Evolutionary conservation across 2,113 vertebrate species (phyloP).

Genomic region (Plecotus auritus): DNA sequence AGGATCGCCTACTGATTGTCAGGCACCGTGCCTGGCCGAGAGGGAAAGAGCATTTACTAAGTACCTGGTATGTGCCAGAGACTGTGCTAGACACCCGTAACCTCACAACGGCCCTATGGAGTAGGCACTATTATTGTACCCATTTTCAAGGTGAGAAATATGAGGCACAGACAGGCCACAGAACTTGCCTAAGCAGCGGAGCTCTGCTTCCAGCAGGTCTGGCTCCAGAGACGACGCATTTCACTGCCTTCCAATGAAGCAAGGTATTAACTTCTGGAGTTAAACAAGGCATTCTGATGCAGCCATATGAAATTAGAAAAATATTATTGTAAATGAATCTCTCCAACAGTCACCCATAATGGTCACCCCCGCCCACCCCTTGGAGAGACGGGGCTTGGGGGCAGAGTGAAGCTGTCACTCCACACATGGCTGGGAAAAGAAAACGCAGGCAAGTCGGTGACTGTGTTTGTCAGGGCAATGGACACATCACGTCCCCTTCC

Average conservation of each 20-base stretch:
- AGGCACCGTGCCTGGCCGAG: neutral
- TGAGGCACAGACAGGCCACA: neutral
- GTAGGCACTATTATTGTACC: rapidly evolving
- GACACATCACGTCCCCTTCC: neutral
- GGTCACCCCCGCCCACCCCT: neutral
- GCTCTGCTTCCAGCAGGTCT: neutral
- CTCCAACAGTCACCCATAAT: neutral
- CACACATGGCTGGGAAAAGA: neutral
- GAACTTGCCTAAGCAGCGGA: neutral
- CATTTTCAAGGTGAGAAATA: neutral
- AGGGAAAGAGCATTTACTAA: neutral
- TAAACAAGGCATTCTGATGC: neutral
- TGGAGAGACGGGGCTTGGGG: neutral
- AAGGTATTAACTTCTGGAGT: neutral
- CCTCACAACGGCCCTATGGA: neutral
- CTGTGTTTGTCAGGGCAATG: neutral
- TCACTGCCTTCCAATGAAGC: neutral
- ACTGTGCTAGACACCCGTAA: neutral
- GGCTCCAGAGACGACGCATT: neutral
- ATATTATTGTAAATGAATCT: neutral
- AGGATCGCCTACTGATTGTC: neutral
- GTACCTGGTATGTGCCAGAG: neutral
- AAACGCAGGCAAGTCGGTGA: neutral
- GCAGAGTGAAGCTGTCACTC: neutral
- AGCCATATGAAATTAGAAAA: neutral